A percentile compares a stretch with the other conserved stretches of the same genome.
These are phyloP conservation scores for Dasyprocta punctata DNA, from an alignment of 2,113 vertebrate genomes.

Conservation along the genomic window DNA sequence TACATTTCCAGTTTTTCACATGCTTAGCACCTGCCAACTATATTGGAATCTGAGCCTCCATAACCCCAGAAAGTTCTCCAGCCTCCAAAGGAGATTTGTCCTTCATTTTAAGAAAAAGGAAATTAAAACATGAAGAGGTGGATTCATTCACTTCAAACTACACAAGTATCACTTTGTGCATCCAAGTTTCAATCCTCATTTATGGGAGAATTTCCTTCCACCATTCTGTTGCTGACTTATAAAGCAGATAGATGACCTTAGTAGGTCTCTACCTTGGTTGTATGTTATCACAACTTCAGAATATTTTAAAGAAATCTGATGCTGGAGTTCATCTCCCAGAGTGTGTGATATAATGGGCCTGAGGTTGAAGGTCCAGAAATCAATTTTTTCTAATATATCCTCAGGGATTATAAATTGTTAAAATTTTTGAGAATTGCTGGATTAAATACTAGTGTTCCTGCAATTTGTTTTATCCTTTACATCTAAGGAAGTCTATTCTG, in stretches of 20 bases:
- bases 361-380: not conserved
- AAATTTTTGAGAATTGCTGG: not conserved
- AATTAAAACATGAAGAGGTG: not conserved
- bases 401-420: conserved; percentile 15
- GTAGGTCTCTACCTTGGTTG: not conserved
- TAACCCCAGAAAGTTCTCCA: not conserved
- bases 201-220: not conserved
- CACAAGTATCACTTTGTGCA: not conserved
- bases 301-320: not conserved
- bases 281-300: not conserved
- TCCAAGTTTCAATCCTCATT: not conserved
- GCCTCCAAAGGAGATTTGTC: not conserved
- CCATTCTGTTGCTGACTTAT: not conserved
- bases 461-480: not conserved
- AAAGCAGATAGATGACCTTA: not conserved
- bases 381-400: not conserved
- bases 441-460: not conserved
- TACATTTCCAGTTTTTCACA: not conserved
- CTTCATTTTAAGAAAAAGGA: not conserved
- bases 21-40: not conserved
- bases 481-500: not conserved
- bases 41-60: not conserved
- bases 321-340: not conserved
- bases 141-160: conserved; percentile 39
- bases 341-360: not conserved